Percentiles rank a stretch among this genome's conserved stretches.
phyloP scores from a whole-genome alignment of 2,113 vertebrate genomes.

The Pelvicachromis taeniatus region DNA sequence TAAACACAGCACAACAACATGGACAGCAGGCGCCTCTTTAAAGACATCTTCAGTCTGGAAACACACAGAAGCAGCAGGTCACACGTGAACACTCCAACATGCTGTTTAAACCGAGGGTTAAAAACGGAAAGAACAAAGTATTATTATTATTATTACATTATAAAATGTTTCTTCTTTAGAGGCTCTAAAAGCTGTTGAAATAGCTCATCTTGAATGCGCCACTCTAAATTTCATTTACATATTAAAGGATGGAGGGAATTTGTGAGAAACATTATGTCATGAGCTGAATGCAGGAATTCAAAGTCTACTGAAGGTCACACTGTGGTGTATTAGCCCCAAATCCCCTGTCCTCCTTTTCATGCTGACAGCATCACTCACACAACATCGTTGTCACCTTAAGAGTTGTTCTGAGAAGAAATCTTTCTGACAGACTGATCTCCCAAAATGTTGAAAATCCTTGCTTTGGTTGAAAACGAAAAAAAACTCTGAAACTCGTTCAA shows the following conservation, averaged over 20 bases:
- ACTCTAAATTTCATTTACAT: neutral
- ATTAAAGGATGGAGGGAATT: neutral
- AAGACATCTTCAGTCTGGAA: constrained; percentile 65
- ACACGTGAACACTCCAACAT: neutral
- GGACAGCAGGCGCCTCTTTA: constrained; percentile 68
- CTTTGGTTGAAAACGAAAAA: neutral
- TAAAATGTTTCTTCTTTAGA: neutral
- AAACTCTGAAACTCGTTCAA: neutral
- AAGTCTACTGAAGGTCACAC: neutral
- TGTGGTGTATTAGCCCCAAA: neutral
- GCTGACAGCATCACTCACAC: neutral
- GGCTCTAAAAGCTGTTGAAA: neutral
- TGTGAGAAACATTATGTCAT: neutral
- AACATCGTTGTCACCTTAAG: constrained; percentile 9
- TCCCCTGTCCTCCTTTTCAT: neutral
- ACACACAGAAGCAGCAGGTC: neutral
- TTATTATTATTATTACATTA: neutral
- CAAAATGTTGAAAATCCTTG: neutral
- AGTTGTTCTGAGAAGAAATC: neutral
- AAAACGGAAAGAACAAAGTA: neutral
- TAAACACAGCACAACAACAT: constrained; percentile 73
- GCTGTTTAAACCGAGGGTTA: fast-evolving
- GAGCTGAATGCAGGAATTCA: neutral
- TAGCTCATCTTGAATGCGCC: neutral
- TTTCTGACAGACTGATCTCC: neutral